phyloP scores from a whole-genome alignment of 2,113 vertebrate species.

The Microtus richardsoni region DNA sequence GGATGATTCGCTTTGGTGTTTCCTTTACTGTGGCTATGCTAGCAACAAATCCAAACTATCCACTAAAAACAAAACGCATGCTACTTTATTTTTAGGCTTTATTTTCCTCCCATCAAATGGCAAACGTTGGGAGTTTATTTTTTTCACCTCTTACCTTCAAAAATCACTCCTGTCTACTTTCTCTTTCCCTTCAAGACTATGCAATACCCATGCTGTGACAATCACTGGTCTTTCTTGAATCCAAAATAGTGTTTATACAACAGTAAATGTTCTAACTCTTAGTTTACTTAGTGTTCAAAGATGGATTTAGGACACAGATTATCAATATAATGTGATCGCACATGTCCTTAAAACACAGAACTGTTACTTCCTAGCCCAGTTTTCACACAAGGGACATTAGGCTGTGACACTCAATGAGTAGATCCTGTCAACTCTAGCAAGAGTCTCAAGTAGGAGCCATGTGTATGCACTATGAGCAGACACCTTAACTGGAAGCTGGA shows the following conservation, averaged over 20 bases:
- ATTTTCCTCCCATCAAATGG: background rate
- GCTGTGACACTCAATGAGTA: background rate
- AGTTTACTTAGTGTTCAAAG: background rate
- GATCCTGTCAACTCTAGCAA: background rate
- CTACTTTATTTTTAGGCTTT: conserved; percentile 12
- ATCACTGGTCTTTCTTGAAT: background rate
- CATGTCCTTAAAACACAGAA: background rate
- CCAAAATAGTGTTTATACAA: background rate
- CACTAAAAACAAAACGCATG: background rate
- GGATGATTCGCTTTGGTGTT: background rate
- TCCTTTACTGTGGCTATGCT: background rate
- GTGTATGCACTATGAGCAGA: background rate
- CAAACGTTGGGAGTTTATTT: background rate
- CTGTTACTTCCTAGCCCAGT: background rate
- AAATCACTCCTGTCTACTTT: background rate
- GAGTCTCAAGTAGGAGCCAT: background rate
- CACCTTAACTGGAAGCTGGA: background rate
- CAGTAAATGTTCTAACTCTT: background rate
- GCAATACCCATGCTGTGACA: background rate
- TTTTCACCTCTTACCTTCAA: background rate
- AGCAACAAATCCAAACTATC: background rate
- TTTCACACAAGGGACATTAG: background rate
- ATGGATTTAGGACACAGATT: background rate
- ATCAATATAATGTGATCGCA: no score
- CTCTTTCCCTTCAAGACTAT: background rate